Percentiles rank a stretch among this genome's conserved stretches.
These are phyloP conservation scores for Callospermophilus lateralis DNA, from an alignment of 2,113 vertebrate species.

Conservation along the genomic window DNA sequence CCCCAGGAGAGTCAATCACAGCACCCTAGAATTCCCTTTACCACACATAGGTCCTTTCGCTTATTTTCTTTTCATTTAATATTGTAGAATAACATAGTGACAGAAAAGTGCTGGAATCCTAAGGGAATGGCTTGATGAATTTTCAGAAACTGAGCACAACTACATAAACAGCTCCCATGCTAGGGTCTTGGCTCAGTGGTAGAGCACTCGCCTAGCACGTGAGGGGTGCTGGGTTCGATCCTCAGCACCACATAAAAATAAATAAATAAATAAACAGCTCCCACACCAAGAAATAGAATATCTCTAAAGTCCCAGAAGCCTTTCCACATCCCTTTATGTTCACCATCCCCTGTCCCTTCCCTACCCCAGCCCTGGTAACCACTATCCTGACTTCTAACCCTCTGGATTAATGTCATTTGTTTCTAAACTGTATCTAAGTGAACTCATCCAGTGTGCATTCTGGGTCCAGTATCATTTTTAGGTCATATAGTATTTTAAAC, in stretches of 20 bases:
- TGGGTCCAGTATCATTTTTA: neutral
- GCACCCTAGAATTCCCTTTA: neutral
- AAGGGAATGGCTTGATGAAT: neutral
- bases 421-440: neutral
- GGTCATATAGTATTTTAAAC: neutral
- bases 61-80: neutral
- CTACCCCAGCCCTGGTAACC: neutral
- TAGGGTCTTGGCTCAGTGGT: no score
- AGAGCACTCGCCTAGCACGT: no score
- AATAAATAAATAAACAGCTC: neutral
- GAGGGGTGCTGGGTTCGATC: no score
- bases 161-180: neutral
- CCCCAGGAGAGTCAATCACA: neutral
- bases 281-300: neutral
- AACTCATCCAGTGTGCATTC: neutral
- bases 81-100: neutral
- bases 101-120: neutral
- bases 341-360: neutral
- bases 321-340: neutral
- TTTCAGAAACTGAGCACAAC: neutral
- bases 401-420: neutral
- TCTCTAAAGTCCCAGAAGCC: neutral
- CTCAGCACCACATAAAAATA: no score
- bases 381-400: neutral
- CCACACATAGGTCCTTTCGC: neutral